phyloP scores from a whole-genome alignment of 2,888 invertebrate species.

The Limenitis camilla region DNA sequence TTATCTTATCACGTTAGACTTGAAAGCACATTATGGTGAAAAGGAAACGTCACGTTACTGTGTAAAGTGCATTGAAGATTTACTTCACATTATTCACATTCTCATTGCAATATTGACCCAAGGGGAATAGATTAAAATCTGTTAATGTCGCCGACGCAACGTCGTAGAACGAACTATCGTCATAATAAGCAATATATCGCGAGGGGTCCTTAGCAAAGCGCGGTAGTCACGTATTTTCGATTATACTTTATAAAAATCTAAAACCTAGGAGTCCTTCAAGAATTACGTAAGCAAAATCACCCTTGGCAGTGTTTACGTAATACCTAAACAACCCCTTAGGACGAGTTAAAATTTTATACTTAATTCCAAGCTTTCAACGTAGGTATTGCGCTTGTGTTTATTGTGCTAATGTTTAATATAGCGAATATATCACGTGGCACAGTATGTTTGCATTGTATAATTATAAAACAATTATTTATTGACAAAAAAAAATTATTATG shows the following conservation, averaged over 20 bases:
- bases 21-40: no score
- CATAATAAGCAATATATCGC: slow-evolving; percentile 16
- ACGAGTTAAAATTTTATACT: slow-evolving; percentile 37
- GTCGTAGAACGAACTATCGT: background rate
- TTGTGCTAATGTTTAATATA: slow-evolving; percentile 50
- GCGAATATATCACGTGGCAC: slow-evolving; percentile 39
- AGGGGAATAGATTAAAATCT: background rate
- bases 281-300: no score
- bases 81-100: background rate
- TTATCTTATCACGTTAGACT: no score
- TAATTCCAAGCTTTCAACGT: slow-evolving; percentile 45
- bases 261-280: background rate
- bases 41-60: no score
- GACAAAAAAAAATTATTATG: slow-evolving; percentile 53
- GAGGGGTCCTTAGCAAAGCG: slow-evolving; percentile 9
- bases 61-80: no score
- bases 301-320: no score
- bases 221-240: slow-evolving; percentile 32
- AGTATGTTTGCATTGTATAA: slow-evolving; percentile 45
- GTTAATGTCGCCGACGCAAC: no score
- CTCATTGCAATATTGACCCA: background rate
- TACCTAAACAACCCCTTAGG: slow-evolving; percentile 27
- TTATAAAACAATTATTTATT: slow-evolving; percentile 46
- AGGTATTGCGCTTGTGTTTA: slow-evolving; percentile 55
- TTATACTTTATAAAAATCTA: slow-evolving; percentile 32